Evolutionary conservation across 2,797 vertebrate genomes (phyloP).

Genomic region (Merluccius polli): DNA sequence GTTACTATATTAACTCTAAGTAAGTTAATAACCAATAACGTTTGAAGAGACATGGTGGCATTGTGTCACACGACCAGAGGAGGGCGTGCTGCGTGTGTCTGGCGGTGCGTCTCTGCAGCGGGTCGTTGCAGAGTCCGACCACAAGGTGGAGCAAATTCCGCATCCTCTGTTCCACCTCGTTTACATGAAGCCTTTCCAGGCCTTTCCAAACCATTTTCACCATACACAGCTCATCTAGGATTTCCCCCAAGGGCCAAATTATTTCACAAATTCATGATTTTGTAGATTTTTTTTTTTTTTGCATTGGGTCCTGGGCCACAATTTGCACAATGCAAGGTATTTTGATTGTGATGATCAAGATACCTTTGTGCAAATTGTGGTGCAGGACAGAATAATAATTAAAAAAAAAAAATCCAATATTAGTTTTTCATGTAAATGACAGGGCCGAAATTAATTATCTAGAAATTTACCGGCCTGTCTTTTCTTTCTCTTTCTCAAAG

Average conservation of each 20-base stretch:
- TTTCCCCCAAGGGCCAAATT: background rate
- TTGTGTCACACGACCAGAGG: constrained; percentile 8
- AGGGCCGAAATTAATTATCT: background rate
- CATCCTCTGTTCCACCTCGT: background rate
- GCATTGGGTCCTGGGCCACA: background rate
- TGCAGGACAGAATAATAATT: background rate
- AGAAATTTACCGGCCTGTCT: background rate
- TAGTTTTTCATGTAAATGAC: background rate
- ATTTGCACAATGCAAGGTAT: background rate
- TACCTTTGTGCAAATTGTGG: background rate
- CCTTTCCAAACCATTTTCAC: background rate
- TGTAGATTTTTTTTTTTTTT: background rate
- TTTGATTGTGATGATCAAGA: background rate
- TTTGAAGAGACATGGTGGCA: background rate
- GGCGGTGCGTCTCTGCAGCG: background rate
- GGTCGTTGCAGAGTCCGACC: constrained; percentile 1
- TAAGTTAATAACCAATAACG: background rate
- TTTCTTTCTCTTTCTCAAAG: constrained; percentile 40
- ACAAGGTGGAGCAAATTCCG: constrained; percentile 34
- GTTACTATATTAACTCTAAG: background rate
- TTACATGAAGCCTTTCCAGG: background rate
- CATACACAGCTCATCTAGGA: background rate
- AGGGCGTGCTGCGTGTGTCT: background rate
- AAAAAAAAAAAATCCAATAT: background rate
- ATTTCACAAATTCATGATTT: background rate